Evolutionary conservation across 2,113 vertebrate species (phyloP).

Genomic region (Acanthochromis polyacanthus): DNA sequence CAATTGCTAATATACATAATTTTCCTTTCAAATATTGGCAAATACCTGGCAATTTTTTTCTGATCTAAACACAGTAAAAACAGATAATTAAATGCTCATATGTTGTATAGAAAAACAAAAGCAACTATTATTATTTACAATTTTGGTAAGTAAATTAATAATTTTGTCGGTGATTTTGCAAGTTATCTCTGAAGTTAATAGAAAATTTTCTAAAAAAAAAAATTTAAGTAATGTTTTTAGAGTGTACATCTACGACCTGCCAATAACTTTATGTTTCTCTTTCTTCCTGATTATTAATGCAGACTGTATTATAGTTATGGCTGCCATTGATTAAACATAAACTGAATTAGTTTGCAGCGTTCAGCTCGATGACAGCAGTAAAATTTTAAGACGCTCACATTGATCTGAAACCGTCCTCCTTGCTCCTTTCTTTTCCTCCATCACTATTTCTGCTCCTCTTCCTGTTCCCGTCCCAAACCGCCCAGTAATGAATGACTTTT

Average conservation of each 20-base stretch:
- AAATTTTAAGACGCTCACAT: constrained; percentile 13
- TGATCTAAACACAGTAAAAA: too few species aligned
- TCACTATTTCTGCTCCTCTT: constrained; percentile 15
- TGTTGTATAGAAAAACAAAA: too few species aligned
- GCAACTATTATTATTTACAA: too few species aligned
- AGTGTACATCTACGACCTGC: neutral
- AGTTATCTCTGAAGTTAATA: too few species aligned
- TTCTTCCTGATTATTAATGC: constrained; percentile 26
- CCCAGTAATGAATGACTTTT: constrained; percentile 49
- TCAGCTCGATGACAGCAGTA: constrained; percentile 15
- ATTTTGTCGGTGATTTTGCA: too few species aligned
- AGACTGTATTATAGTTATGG: constrained; percentile 5
- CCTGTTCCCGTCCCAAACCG: constrained; percentile 49
- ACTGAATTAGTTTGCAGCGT: constrained; percentile 31
- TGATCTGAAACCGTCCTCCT: neutral
- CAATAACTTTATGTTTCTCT: neutral
- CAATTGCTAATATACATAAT: too few species aligned
- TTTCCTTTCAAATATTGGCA: too few species aligned
- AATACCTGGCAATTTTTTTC: too few species aligned
- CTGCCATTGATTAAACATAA: constrained; percentile 33
- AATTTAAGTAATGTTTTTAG: too few species aligned
- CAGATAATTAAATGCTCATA: too few species aligned
- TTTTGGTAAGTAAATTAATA: too few species aligned
- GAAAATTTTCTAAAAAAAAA: too few species aligned
- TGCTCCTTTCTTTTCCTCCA: neutral